Conservation (phyloP, 2,113 vertebrate genomes). For the Rhineura floridana region DNA sequence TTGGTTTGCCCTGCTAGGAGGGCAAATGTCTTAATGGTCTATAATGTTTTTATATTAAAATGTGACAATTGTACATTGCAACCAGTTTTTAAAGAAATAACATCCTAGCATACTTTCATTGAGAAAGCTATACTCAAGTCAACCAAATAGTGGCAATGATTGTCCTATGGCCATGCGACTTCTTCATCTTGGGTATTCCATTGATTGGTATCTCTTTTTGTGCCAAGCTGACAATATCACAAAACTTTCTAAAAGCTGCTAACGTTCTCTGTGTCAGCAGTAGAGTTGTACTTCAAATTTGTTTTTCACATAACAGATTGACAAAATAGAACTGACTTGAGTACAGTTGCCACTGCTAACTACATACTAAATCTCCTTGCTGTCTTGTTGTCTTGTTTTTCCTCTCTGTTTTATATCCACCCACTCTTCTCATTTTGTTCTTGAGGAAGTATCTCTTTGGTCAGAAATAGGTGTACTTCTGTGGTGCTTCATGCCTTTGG, state of each 20-base stretch:
- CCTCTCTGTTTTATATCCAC: background rate
- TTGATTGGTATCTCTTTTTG: background rate
- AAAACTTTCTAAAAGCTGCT: background rate
- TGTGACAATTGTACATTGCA: background rate
- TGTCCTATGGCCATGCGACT: background rate
- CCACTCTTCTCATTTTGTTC: background rate
- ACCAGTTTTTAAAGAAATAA: background rate
- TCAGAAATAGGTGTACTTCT: background rate
- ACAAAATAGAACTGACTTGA: background rate
- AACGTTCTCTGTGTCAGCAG: background rate
- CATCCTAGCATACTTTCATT: background rate
- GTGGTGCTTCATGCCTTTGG: background rate
- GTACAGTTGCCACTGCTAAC: background rate
- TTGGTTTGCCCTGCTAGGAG: background rate
- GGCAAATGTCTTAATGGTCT: background rate
- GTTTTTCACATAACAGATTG: background rate
- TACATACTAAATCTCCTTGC: background rate
- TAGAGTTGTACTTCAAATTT: background rate
- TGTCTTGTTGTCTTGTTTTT: background rate
- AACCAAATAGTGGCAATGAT: background rate
- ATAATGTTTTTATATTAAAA: background rate
- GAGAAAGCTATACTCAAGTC: background rate
- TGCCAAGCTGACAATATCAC: background rate
- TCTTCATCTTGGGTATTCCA: background rate
- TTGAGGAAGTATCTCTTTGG: background rate